Base-by-base conservation (phyloP, 2,797 vertebrate species). In the Malacoraja senta region DNA sequence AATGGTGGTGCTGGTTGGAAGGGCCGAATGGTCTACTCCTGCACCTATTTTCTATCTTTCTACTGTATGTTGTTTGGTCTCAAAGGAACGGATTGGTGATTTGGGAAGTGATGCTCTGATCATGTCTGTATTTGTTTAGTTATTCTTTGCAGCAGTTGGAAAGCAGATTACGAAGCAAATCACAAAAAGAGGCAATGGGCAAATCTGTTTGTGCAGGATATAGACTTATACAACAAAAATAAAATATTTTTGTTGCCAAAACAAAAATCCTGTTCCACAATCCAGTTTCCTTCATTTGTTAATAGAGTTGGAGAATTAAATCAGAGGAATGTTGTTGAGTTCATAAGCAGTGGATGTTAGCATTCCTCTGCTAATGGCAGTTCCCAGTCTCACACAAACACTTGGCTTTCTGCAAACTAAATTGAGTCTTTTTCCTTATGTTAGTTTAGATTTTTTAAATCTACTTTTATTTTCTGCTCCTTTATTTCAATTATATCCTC, bases 161-260 rank as follows among this genome's bases (percentile, higher is more conserved):
- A 95, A 96, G 95, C 95, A 96, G 95, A 96, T 96, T 96, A 95
- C 83, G 77, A 93, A 94, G 93, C 83, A 94, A 96, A 97, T 96
- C 1, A 95, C 94, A 95, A 95, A 94, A 95, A 95, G 95, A 95
- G 94, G 95, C 94, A 94, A 95, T 94, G 93, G 91, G 92, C 93
- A 95, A 95, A 95, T 94, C 94, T 76, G 94, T 95, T 95, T 94
- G 93, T 93, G 95, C 93, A 83, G 93, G 91, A 95, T 94, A 95
- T 94, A 95, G 94, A 96, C 72, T 96, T 68, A 53, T 95, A 96
- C 94, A 95, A 94, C 96, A 93, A 93, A 93, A 95, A 96, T 95
- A 95, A 95, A 95, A 94, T 94, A 94, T 94, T 93, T 95, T 96
- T 96, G 94, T 95, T 96, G 94, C 95, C 94, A 94, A 96, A 96